A percentile compares a stretch with the other conserved stretches of the same genome.
These are phyloP conservation scores for Yponomeuta evonymella DNA, from an alignment of 2,888 invertebrate genomes.

Conservation along the genomic window DNA sequence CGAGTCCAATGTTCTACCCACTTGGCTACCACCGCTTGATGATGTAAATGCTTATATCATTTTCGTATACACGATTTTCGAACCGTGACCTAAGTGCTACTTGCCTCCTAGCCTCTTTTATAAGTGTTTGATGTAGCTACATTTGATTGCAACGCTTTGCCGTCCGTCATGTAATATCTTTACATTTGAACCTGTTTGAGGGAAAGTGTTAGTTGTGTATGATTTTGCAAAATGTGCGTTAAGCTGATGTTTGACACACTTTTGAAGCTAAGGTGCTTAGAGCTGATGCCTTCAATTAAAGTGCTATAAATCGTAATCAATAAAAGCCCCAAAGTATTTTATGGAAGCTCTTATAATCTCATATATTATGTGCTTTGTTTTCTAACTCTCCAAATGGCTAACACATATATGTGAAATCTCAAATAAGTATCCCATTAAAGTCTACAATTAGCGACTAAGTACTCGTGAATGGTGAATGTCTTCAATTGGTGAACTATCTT, in stretches of 20 bases:
- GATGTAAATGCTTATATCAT: slow-evolving; percentile 34
- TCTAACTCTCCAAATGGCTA: neutral
- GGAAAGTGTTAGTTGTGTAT: neutral
- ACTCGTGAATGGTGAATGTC: too few species aligned
- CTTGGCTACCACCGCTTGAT: too few species aligned
- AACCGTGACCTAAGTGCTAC: slow-evolving; percentile 48
- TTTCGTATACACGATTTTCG: slow-evolving; percentile 32
- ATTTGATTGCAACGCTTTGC: slow-evolving; percentile 49
- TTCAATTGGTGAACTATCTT: too few species aligned
- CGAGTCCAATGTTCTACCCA: too few species aligned
- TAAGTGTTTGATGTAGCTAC: slow-evolving; percentile 17
- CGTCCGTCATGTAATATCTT: slow-evolving; percentile 50
- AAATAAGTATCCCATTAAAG: too few species aligned
- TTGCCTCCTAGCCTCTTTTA: neutral
- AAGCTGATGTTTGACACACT: slow-evolving; percentile 18
- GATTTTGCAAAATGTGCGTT: slow-evolving; percentile 34
- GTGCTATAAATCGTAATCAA: neutral
- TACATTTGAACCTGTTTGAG: neutral
- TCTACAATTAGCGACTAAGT: too few species aligned
- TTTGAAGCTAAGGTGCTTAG: slow-evolving; percentile 1
- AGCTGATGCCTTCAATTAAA: neutral
- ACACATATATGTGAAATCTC: too few species aligned
- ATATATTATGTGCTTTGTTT: neutral
- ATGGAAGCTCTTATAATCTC: neutral
- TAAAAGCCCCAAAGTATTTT: neutral